Percentiles rank a stretch among this genome's conserved stretches.
Conservation (phyloP, 1,140 invertebrate genomes). For the Apis florea region DNA sequence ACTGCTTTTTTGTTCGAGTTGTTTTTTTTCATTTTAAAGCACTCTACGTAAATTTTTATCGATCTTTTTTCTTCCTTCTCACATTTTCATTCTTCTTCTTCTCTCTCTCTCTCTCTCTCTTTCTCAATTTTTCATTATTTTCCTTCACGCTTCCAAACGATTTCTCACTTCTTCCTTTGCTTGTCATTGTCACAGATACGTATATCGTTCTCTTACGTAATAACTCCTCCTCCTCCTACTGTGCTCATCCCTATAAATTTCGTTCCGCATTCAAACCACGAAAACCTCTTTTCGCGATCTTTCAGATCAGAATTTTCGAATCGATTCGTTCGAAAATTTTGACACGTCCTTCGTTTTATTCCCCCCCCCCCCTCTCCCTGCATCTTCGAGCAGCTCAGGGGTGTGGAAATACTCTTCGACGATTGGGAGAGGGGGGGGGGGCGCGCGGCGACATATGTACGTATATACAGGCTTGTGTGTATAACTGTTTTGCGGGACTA, state of each 20-base stretch:
- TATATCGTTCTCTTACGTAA: slow-evolving; percentile 2
- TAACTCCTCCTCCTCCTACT: background rate
- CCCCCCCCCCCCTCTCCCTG: background rate
- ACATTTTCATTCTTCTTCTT: background rate
- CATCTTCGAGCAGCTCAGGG: background rate
- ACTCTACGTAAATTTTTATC: no score
- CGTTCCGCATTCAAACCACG: background rate
- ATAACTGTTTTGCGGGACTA: slow-evolving; percentile 31
- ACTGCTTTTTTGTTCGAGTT: background rate
- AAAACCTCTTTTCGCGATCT: background rate
- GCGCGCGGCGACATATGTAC: background rate
- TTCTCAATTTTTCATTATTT: background rate
- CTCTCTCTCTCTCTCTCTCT: background rate
- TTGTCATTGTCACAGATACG: background rate
- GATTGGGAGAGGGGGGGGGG: background rate
- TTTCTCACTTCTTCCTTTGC: background rate
- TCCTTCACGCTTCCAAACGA: background rate
- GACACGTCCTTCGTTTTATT: background rate
- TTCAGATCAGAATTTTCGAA: no score
- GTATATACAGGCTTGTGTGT: background rate
- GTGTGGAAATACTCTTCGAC: background rate
- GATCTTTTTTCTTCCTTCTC: no score
- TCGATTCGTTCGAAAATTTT: background rate
- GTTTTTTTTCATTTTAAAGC: no score
- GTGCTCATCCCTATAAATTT: no score